Base-by-base conservation (phyloP, 2,797 vertebrate genomes). In the Sebastes glaucus region DNA sequence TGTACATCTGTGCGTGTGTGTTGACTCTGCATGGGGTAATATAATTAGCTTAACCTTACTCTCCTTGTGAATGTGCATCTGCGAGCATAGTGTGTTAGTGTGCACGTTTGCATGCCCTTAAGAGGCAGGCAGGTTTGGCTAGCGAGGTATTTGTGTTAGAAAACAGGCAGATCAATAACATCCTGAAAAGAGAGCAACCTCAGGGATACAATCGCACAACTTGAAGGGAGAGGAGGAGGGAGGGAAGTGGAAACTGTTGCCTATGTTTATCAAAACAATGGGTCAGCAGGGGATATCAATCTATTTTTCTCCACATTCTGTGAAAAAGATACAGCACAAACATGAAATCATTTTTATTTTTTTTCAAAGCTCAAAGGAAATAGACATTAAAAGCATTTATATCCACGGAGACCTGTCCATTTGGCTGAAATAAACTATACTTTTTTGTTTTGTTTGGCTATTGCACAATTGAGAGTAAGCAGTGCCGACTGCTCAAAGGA, bases 201-300 rank as follows among this genome's bases (percentile, higher is more conserved):
- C 79, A 7, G 85, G 85, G 90, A 90, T 66, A 70, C 61, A 84
- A 80, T 67, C 6, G 20, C 80, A 82, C 30, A 53, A 69, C 72
- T 83, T 86, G 68, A 81, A 79, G 70, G 25, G 73, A 67, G 72
- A 69, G 71, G 61, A 64, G 65, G 63, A 68, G 67, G 77, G 76
- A 61, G 76, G 68, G 52, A 88, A 83, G 74, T 5, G 30, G 74
- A 77, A 81, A 80, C 61, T 74, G 65, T 62, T 85, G 80, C 71
- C 73, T 75, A 56, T 81, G 81, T 90, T 90, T 87, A 91, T 90
- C 87, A 89, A 89, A 91, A 92, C 84, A 90, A 85, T 87, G 60
- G 25, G 56, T 87, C 86, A 88, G 72, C 77, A 16, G 76, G 89
- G 86, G 72, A 87, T 81, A 77, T 62, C 70, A 75, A 81, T 91